phyloP scores from a whole-genome alignment of 2,888 invertebrate species.

The Epinotia brunnichana region DNA sequence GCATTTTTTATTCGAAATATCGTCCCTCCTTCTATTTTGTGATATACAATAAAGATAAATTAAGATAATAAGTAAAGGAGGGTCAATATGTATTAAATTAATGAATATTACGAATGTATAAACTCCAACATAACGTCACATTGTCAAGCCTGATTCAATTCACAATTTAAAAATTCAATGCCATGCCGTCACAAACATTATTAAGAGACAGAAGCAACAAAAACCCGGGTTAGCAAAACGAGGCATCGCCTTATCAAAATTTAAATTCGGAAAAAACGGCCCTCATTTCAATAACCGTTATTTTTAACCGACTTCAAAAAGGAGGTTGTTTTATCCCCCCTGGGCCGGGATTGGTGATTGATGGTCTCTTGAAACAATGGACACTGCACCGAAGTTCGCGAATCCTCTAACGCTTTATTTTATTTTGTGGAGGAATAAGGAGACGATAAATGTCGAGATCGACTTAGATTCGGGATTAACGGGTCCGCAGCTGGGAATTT shows the following conservation, averaged over 20 bases:
- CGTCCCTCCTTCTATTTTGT: no score
- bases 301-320: constrained; percentile 53
- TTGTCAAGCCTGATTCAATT: background rate
- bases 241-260: constrained; percentile 83
- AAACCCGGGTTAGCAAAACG: constrained; percentile 79
- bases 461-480: constrained; percentile 74
- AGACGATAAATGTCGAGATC: constrained; percentile 78
- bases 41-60: no score
- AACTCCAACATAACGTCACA: background rate
- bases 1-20: no score
- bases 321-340: constrained; percentile 47
- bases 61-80: no score
- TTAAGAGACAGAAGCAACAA: constrained; percentile 39
- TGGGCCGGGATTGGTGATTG: constrained; percentile 74
- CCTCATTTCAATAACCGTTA: constrained; percentile 85
- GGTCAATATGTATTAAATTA: no score
- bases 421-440: constrained; percentile 77
- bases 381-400: constrained; percentile 75
- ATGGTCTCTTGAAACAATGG: constrained; percentile 81
- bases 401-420: constrained; percentile 83
- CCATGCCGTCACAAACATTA: constrained; percentile 39
- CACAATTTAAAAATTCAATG: constrained; percentile 32
- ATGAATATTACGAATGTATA: background rate
- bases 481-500: constrained; percentile 65
- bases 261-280: constrained; percentile 83